Evolutionary conservation across 1,140 invertebrate genomes (phyloP), one percentile per base, ranked within the genome.

Genomic region (Leptestheria dahalacensis): DNA sequence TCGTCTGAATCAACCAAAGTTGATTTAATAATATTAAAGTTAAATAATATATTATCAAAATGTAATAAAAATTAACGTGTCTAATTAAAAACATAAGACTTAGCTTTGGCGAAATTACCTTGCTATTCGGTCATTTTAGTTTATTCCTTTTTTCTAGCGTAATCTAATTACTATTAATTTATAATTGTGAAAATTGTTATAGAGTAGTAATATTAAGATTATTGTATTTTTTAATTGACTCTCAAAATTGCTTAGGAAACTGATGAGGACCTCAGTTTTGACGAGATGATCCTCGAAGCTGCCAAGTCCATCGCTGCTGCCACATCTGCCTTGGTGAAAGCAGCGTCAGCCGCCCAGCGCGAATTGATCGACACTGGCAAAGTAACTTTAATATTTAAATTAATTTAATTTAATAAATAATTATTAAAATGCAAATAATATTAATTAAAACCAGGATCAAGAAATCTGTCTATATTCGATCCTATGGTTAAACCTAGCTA

Each of bases 221-320:
- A n/a, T n/a, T n/a, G n/a, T n/a, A n/a, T n/a, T n/a, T n/a, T n/a
- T n/a, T n/a, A n/a, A n/a, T n/a, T n/a, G n/a, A n/a, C n/a, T n/a
- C n/a, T n/a, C 11, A 23, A 15, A 24, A 23, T n/a, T 60, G 2
- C 29, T 2, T 4, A 91, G 85, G 88, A 94, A 74, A 81, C 91
- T 2, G 91, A 94, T 70, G 91, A 97, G 72, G 87, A 80, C 61
- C 78, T 94, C 73, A 95, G 95, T 73, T 96, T 99, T 74, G 96
- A 99, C 70, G 95, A 98, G 72, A 96, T 98, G 85, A 99, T 99
- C 63, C 72, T 99, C 63, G 91, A 97, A 71, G 94, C 95, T 2
- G 94, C 94, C 11, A 97, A 97, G 74, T 95, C 92, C 0, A 98
- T 99, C 64, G 92, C 95, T 54, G 84, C 90, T 1, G 96, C 95